Base-by-base conservation (phyloP, 2,113 vertebrate species). In the Pseudorasbora parva region DNA sequence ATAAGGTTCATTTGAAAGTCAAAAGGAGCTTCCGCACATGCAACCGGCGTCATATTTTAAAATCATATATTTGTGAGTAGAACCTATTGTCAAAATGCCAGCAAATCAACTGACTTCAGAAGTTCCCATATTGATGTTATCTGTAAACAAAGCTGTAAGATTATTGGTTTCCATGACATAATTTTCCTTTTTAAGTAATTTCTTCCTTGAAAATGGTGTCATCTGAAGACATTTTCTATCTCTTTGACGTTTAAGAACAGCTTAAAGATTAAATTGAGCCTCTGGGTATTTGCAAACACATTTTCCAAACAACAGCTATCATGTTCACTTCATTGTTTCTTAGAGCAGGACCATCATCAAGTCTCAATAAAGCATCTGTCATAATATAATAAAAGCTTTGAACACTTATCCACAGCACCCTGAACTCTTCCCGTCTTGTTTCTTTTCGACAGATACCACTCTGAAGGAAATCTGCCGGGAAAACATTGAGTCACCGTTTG, bases 331-430 rank as follows among this genome's bases (percentile, higher is more conserved):
- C 25, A 25, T 77, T 59, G 9, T 41, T 43, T 76, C 25, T 57
- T 23, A 8, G 27, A 78, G 56, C n/a, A 56, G 30, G 51, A 56
- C 47, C 54, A 43, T 78, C 37, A 33, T 76, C 49, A 37, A 76
- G 27, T 27, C 7, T 78, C 75, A 25, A 23, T 78, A 78, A 78
- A 78, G 75, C 30, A 41, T 78, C 54, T 78, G 75, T 43, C 54
- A 59, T 54, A 76, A 76, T 76, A 57, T 57, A 57, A 57, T 76
- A 76, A 78, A 57, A 76, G 74, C 30, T 57, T 76, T 76, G 30
- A 76, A 77, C 75, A 59, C 33, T 57, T 43, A 77, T 43, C 5
- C 54, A 59, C 19, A 59, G 1, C 30, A 57, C 6, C 41, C 68
- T 71, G 68, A 71, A 23, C 47, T 75, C 45, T 21, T 30, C 12